Percentiles rank a stretch among this genome's conserved stretches.
Evolutionary conservation across 2,113 vertebrate species (phyloP).

Genomic region (Oreotrochilus melanogaster): DNA sequence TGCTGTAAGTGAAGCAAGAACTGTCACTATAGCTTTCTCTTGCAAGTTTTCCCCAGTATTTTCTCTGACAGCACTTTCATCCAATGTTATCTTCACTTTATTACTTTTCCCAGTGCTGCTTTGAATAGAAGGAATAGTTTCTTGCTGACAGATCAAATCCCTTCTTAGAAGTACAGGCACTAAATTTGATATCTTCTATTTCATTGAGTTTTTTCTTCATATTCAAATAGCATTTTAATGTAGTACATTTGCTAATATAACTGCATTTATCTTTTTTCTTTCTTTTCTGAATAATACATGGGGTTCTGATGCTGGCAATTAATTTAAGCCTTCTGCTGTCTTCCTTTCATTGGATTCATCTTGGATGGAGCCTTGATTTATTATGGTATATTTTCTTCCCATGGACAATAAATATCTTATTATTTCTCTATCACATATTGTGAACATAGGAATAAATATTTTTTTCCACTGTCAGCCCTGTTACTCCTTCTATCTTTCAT

Average conservation of each 20-base stretch:
- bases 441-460: neutral
- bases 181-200: neutral
- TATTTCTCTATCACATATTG: neutral
- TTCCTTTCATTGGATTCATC: neutral
- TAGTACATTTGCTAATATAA: neutral
- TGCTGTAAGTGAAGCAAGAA: conserved; percentile 32
- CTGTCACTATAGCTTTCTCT: conserved; percentile 50
- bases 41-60: conserved; percentile 46
- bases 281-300: neutral
- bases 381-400: neutral
- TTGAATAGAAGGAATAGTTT: conserved; percentile 35
- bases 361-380: neutral
- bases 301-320: neutral
- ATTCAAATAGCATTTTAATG: neutral
- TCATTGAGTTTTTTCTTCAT: neutral
- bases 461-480: neutral
- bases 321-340: neutral
- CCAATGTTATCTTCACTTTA: conserved; percentile 57
- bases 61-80: conserved; percentile 55
- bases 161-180: neutral
- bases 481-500: neutral
- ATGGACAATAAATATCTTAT: neutral
- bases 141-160: conserved; percentile 34
- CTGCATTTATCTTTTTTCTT: neutral
- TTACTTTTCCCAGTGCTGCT: conserved; percentile 22